Conservation (phyloP, 2,888 invertebrate species). For the Xanthia togata region DNA sequence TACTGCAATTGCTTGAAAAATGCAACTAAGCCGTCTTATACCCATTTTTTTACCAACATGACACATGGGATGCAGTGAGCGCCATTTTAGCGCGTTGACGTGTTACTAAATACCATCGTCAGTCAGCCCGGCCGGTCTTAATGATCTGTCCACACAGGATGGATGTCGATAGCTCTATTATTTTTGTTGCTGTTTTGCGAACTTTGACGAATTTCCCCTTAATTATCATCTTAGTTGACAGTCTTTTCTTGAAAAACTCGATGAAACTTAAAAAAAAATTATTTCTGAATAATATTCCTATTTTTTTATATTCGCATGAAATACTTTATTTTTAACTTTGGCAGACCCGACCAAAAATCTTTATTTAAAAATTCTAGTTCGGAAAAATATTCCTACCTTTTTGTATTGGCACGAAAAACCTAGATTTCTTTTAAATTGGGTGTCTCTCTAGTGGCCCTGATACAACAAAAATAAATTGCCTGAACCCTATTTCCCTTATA, state of each 20-base stretch:
- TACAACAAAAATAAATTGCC: constrained; percentile 33
- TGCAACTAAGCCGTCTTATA: not conserved
- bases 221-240: constrained; percentile 36
- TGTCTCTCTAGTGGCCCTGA: constrained; percentile 28
- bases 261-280: not conserved
- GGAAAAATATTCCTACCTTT: constrained; percentile 9
- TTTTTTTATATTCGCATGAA: not conserved
- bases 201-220: constrained; percentile 46
- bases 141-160: constrained; percentile 82
- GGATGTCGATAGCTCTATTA: constrained; percentile 74
- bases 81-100: constrained; percentile 73
- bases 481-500: constrained; percentile 20
- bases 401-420: not conserved
- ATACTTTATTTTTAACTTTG: constrained; percentile 1
- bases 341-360: not conserved
- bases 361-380: not conserved
- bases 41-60: not conserved
- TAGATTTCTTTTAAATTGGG: constrained; percentile 26
- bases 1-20: not conserved
- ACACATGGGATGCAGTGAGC: constrained; percentile 51
- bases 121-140: constrained; percentile 77
- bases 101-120: constrained; percentile 74
- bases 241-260: not conserved
- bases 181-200: constrained; percentile 58
- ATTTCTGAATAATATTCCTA: not conserved